Evolutionary conservation across 2,888 invertebrate species (phyloP).

Genomic region (Tolmerus cingulatus): DNA sequence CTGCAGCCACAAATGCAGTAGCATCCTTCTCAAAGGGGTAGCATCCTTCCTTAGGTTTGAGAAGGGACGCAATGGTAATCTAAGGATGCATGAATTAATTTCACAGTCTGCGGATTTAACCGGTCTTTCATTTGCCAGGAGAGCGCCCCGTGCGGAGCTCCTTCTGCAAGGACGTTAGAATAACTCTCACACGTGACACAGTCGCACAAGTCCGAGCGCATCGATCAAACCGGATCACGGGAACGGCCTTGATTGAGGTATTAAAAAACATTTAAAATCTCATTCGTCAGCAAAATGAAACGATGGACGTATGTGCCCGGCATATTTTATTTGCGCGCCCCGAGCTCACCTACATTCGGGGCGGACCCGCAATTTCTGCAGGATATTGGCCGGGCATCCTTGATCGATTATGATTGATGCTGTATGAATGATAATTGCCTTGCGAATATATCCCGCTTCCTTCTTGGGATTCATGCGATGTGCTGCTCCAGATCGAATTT

Average conservation of each 20-base stretch:
- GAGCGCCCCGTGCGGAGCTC: neutral
- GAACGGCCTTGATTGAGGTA: slow-evolving; percentile 39
- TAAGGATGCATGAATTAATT: slow-evolving; percentile 22
- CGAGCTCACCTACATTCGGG: slow-evolving; percentile 30
- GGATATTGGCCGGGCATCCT: slow-evolving; percentile 36
- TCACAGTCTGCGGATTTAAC: neutral
- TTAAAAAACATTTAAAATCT: slow-evolving; percentile 50
- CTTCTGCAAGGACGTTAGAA: neutral
- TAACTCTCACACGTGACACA: neutral
- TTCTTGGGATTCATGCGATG: slow-evolving; percentile 19
- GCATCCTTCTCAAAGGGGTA: neutral
- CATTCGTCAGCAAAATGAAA: slow-evolving; percentile 45
- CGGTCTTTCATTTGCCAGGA: neutral
- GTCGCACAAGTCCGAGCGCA: neutral
- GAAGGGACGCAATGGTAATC: neutral
- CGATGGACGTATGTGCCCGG: slow-evolving; percentile 30
- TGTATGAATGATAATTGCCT: slow-evolving; percentile 43
- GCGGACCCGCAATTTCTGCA: slow-evolving; percentile 30
- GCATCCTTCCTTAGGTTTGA: neutral
- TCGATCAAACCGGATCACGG: slow-evolving; percentile 34
- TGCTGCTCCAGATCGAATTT: slow-evolving; percentile 20
- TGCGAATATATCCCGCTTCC: neutral
- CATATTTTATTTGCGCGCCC: slow-evolving; percentile 11
- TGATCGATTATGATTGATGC: slow-evolving; percentile 50
- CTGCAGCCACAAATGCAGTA: neutral